phyloP scores from a whole-genome alignment of 2,113 vertebrate species.

The Muntiacus muntjak region DNA sequence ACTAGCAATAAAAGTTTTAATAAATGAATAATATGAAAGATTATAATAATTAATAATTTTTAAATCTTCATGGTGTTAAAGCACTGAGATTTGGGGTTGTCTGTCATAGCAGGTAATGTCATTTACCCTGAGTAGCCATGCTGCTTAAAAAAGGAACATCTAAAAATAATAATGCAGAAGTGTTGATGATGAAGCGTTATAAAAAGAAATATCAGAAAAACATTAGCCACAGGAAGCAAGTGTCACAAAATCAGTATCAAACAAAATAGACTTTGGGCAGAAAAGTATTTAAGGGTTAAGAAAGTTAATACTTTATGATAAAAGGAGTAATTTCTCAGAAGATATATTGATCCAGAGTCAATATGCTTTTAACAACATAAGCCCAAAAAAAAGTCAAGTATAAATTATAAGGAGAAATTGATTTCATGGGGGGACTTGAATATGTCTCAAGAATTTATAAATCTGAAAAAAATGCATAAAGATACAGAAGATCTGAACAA shows the following conservation, averaged over 20 bases:
- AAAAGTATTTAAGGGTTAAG: neutral
- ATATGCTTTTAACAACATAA: neutral
- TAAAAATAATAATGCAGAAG: neutral
- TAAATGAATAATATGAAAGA: neutral
- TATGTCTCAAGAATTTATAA: constrained; percentile 17
- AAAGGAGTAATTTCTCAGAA: neutral
- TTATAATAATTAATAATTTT: neutral
- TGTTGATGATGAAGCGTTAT: neutral
- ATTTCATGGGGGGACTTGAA: neutral
- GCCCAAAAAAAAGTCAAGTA: neutral
- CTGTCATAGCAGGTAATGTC: neutral
- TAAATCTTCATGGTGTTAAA: neutral
- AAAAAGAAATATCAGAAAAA: neutral
- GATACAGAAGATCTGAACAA: neutral
- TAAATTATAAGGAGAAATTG: neutral
- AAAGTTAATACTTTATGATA: neutral
- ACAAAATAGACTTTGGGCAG: neutral
- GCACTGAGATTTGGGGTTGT: neutral
- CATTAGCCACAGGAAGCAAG: neutral
- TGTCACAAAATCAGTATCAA: neutral
- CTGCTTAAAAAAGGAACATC: neutral
- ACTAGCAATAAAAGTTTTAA: neutral
- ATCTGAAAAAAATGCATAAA: neutral
- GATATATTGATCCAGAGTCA: neutral
- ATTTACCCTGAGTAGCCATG: neutral